Percentiles rank a stretch among this genome's conserved stretches.
Evolutionary conservation across 2,797 vertebrate species (phyloP).

Genomic region (Sebastes oblongus): DNA sequence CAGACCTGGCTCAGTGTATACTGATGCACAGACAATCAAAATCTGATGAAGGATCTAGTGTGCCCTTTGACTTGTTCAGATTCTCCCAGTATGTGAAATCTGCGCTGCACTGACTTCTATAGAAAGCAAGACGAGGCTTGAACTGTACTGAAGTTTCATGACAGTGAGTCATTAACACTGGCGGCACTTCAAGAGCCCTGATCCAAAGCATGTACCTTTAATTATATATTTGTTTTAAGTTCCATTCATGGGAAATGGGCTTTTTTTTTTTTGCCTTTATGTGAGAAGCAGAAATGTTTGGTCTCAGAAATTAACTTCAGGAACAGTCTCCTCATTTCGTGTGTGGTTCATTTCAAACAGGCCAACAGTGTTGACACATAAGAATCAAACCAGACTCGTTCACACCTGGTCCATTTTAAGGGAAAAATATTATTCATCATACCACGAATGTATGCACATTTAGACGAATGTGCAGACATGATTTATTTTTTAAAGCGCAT

Average conservation of each 20-base stretch:
- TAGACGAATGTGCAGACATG: slow-evolving; percentile 2
- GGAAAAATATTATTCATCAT: slow-evolving; percentile 37
- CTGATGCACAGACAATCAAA: slow-evolving; percentile 39
- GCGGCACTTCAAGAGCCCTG: slow-evolving; percentile 14
- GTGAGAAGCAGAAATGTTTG: slow-evolving; percentile 51
- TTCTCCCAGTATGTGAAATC: slow-evolving; percentile 1
- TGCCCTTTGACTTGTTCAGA: neutral
- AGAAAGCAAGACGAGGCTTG: neutral
- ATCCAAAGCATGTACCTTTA: slow-evolving; percentile 64
- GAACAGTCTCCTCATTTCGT: slow-evolving; percentile 35
- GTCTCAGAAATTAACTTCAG: slow-evolving; percentile 43
- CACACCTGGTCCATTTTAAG: slow-evolving; percentile 59
- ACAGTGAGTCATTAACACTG: slow-evolving; percentile 27
- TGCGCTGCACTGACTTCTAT: neutral
- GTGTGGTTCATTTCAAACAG: slow-evolving; percentile 74
- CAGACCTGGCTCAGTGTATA: slow-evolving; percentile 29
- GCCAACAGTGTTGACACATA: slow-evolving; percentile 57
- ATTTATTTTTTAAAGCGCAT: slow-evolving; percentile 23
- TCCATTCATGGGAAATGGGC: slow-evolving; percentile 42
- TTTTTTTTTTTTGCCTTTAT: slow-evolving; percentile 42
- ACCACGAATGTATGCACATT: slow-evolving; percentile 13
- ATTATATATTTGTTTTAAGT: slow-evolving; percentile 62
- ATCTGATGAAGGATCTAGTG: slow-evolving; percentile 24
- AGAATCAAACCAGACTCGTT: slow-evolving; percentile 66
- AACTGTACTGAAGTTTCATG: slow-evolving; percentile 26